A percentile compares a stretch with the other conserved stretches of the same genome.
These are phyloP conservation scores for Ormia ochracea DNA, from an alignment of 2,888 invertebrate genomes.

Conservation along the genomic window DNA sequence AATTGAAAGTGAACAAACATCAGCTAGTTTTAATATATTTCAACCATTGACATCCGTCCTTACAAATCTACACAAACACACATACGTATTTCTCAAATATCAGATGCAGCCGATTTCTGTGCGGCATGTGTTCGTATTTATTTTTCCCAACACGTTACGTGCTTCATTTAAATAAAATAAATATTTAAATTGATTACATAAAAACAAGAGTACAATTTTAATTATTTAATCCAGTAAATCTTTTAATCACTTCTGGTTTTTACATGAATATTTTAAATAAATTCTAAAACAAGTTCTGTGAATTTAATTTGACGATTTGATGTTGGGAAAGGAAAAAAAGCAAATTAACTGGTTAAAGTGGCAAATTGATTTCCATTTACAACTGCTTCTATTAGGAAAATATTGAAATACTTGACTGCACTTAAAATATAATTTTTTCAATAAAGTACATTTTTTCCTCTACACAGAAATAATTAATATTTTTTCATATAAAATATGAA, in stretches of 20 bases:
- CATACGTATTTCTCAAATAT: too few species aligned
- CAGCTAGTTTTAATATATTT: too few species aligned
- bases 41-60: too few species aligned
- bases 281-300: conserved; percentile 16
- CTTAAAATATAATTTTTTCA: not conserved
- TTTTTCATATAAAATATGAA: too few species aligned
- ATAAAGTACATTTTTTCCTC: not conserved
- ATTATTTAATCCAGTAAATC: not conserved
- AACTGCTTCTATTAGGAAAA: conserved; percentile 13
- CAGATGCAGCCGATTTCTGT: too few species aligned
- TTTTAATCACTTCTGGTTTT: conserved; percentile 39
- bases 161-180: not conserved
- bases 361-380: not conserved
- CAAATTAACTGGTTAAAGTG: not conserved
- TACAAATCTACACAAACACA: too few species aligned
- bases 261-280: conserved; percentile 18
- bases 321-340: not conserved
- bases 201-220: not conserved
- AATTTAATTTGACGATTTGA: conserved; percentile 2
- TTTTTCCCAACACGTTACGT: too few species aligned
- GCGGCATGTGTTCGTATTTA: too few species aligned
- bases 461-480: not conserved
- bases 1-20: too few species aligned
- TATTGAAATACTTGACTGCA: not conserved
- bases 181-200: not conserved